A percentile compares a stretch with the other conserved stretches of the same genome.
These are phyloP conservation scores for Cossypha heuglini DNA, from an alignment of 2,797 vertebrate genomes.

Conservation along the genomic window DNA sequence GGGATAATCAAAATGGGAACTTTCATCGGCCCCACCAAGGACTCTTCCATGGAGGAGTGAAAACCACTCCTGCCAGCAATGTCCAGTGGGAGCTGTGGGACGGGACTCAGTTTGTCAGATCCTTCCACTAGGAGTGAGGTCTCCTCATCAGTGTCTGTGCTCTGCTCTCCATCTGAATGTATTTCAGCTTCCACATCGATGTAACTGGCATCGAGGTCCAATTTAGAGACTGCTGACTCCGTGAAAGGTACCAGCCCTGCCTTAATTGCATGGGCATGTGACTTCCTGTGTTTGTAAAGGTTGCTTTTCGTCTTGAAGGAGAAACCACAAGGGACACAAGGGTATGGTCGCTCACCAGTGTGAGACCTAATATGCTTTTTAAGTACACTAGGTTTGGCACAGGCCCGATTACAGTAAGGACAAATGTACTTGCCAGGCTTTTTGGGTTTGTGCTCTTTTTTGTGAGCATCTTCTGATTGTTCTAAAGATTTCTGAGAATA, in stretches of 20 bases:
- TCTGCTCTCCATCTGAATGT: slow-evolving; percentile 96
- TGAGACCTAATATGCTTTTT: slow-evolving; percentile 99
- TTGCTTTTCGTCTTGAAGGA: slow-evolving; percentile 99
- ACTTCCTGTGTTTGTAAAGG: slow-evolving; percentile 98
- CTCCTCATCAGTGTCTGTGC: slow-evolving; percentile 98
- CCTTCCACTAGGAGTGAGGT: slow-evolving; percentile 81
- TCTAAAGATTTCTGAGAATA: slow-evolving; percentile 91
- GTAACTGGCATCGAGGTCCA: slow-evolving; percentile 89
- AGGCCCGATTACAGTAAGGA: slow-evolving; percentile 94
- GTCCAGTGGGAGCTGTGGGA: slow-evolving; percentile 76
- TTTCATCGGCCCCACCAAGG: slow-evolving; percentile 88
- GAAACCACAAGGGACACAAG: slow-evolving; percentile 95
- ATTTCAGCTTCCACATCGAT: slow-evolving; percentile 89
- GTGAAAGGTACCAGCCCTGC: slow-evolving; percentile 94
- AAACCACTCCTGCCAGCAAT: slow-evolving; percentile 68
- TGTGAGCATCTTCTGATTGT: slow-evolving; percentile 88
- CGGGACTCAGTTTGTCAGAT: slow-evolving; percentile 85
- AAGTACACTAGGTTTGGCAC: slow-evolving; percentile 98
- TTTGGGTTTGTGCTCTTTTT: slow-evolving; percentile 96
- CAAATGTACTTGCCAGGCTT: slow-evolving; percentile 98
- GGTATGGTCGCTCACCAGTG: slow-evolving; percentile 95
- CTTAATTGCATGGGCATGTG: slow-evolving; percentile 98
- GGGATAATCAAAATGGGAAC: slow-evolving; percentile 97
- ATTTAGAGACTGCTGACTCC: slow-evolving; percentile 87
- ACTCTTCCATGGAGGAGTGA: slow-evolving; percentile 84